Percentiles rank a stretch among this genome's conserved stretches.
phyloP scores from a whole-genome alignment of 2,797 vertebrate species.

The Pangasius krempfi region DNA sequence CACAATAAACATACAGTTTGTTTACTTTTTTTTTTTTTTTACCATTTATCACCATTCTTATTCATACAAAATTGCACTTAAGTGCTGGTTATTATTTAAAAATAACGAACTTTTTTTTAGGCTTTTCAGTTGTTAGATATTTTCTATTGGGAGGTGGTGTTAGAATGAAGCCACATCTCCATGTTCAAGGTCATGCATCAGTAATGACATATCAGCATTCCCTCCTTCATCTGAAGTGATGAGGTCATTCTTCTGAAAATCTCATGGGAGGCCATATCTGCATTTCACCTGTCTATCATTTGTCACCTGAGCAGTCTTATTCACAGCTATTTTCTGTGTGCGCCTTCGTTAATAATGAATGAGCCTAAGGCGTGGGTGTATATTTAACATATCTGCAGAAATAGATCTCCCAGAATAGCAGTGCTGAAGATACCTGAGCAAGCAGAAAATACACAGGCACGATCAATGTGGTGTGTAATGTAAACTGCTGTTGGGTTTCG shows the following conservation, averaged over 20 bases:
- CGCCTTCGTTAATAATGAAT: slow-evolving; percentile 70
- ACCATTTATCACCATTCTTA: neutral
- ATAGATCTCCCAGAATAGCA: slow-evolving; percentile 74
- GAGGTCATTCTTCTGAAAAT: slow-evolving; percentile 43
- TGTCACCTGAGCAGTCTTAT: slow-evolving; percentile 58
- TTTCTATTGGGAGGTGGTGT: neutral
- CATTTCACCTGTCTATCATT: slow-evolving; percentile 51
- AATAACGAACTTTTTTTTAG: neutral
- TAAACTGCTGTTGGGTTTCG: slow-evolving; percentile 67
- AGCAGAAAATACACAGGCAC: slow-evolving; percentile 68
- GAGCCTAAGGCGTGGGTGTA: slow-evolving; percentile 61
- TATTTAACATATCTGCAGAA: slow-evolving; percentile 71
- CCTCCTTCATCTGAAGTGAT: slow-evolving; percentile 21
- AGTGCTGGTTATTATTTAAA: neutral
- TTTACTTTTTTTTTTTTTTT: neutral
- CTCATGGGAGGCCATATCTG: slow-evolving; percentile 28
- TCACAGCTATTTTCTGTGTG: slow-evolving; percentile 58
- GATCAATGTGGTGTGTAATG: slow-evolving; percentile 77
- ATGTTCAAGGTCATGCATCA: slow-evolving; percentile 45
- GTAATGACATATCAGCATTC: slow-evolving; percentile 33
- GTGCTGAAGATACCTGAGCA: slow-evolving; percentile 71
- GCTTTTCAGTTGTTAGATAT: neutral
- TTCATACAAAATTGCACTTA: neutral
- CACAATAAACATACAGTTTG: neutral
- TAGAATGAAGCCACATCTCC: slow-evolving; percentile 3